These are phyloP conservation scores for Clarias pachynema DNA, from an alignment of 2,797 vertebrate species.

Conservation along the genomic window DNA sequence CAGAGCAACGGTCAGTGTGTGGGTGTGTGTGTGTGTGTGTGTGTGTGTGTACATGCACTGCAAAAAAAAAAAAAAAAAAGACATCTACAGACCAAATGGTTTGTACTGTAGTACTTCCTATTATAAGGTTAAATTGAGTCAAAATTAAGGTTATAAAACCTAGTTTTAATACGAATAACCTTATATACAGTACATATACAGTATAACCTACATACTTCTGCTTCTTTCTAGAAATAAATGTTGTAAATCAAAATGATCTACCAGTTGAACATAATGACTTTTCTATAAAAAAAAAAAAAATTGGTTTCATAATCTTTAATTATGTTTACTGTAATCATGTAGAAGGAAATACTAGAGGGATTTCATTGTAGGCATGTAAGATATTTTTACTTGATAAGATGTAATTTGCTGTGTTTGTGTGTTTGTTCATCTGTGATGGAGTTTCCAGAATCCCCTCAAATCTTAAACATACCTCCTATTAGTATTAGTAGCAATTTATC, in stretches of 20 bases:
- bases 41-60: not conserved
- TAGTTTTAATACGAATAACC: not conserved
- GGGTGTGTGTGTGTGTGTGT: not conserved
- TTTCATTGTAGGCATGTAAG: not conserved
- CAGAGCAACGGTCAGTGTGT: conserved; percentile 81
- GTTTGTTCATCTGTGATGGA: not conserved
- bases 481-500: not conserved
- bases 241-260: not conserved
- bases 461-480: not conserved
- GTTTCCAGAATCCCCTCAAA: not conserved
- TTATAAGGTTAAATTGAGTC: not conserved
- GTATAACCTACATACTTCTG: too few relatives aligned
- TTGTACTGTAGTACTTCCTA: not conserved
- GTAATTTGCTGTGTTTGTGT: not conserved
- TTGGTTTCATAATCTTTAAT: not conserved
- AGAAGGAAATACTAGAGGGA: not conserved
- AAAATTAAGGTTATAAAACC: not conserved
- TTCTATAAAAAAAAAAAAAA: not conserved
- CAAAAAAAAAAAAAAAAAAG: not conserved
- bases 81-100: too few relatives aligned
- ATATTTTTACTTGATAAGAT: not conserved
- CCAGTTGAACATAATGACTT: not conserved
- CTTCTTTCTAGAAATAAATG: not conserved
- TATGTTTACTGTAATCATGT: not conserved
- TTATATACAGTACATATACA: too few relatives aligned